A percentile compares a stretch with the other conserved stretches of the same genome.
phyloP scores from a whole-genome alignment of 2,888 invertebrate species.

The Ichneumoninae sp. region DNA sequence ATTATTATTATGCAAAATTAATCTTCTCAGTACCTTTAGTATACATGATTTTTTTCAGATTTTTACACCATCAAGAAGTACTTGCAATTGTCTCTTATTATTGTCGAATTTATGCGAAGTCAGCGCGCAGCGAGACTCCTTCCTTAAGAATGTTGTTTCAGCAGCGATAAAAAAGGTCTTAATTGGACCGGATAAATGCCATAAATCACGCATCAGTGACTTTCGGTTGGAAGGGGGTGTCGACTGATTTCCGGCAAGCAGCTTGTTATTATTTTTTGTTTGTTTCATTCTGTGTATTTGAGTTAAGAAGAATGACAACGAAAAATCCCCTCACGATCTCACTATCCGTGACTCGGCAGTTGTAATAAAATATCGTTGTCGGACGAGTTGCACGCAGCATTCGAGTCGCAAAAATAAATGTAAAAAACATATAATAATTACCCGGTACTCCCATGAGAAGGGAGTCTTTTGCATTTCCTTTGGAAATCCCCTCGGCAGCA shows the following conservation, averaged over 20 bases:
- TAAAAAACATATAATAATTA: not conserved
- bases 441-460: not conserved
- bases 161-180: not conserved
- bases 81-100: too few species aligned
- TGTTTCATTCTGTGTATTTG: not conserved
- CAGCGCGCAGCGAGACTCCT: too few species aligned
- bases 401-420: not conserved
- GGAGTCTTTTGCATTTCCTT: not conserved
- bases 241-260: too few species aligned
- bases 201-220: not conserved
- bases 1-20: too few species aligned
- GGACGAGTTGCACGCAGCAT: not conserved
- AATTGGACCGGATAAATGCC: not conserved
- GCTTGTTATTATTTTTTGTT: not conserved
- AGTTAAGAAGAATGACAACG: not conserved
- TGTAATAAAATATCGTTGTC: slow-evolving; percentile 9
- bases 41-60: too few species aligned
- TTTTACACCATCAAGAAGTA: too few species aligned
- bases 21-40: too few species aligned
- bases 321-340: not conserved
- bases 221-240: not conserved
- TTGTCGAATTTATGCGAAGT: too few species aligned
- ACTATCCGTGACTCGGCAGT: not conserved
- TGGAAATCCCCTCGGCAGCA: not conserved
- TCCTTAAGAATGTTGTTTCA: not conserved